Evolutionary conservation across 2,888 invertebrate species (phyloP), one percentile per base, ranked within the genome.

Genomic region (Pseudeuparius sepicola): DNA sequence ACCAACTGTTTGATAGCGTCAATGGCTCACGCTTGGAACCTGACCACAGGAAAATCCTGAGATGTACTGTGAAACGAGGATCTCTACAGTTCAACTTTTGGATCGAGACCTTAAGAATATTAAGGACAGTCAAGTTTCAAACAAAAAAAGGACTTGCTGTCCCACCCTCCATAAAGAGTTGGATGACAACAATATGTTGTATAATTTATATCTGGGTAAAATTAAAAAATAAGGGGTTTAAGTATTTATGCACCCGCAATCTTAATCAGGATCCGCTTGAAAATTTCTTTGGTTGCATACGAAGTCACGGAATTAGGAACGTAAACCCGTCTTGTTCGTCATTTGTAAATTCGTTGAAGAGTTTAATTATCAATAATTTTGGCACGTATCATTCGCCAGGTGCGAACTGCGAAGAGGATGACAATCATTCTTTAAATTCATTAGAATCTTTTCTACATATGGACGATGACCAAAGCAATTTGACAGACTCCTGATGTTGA

Each of bases 1-100:
- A 47, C 24, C 30, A 37, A 31, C 17, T 45, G 13, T 45, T 47
- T 32, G 43, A 43, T 16, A 45, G 43, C 14, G 11, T 44, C 5
- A 45, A 45, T 39, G n/a, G n/a, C n/a, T 33, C 25, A 16, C 23
- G 31, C 29, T 24, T 23, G 10, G 14, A 24, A n/a, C 18, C n/a
- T 26, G 24, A 10, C 29, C 34, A 11, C 14, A 14, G 7, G 15
- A 15, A 9, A 39, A 39, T 17, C 38, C 41, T 14, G 20, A 31
- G 12, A 38, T 35, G 37, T 30, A 38, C 15, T 38, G 29, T 11
- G 34, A 42, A n/a, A 37, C 37, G 14, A 31, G 24, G 9, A 17
- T n/a, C 11, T 34, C 35, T 11, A 14, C 18, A 18, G 30, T 30
- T 7, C 20, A 27, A 29, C 38, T 42, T 34, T 40, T 32, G 42